Evolutionary conservation across 2,797 vertebrate species (phyloP), one percentile per base, ranked within the genome.

Genomic region (Meriones psammophilus): DNA sequence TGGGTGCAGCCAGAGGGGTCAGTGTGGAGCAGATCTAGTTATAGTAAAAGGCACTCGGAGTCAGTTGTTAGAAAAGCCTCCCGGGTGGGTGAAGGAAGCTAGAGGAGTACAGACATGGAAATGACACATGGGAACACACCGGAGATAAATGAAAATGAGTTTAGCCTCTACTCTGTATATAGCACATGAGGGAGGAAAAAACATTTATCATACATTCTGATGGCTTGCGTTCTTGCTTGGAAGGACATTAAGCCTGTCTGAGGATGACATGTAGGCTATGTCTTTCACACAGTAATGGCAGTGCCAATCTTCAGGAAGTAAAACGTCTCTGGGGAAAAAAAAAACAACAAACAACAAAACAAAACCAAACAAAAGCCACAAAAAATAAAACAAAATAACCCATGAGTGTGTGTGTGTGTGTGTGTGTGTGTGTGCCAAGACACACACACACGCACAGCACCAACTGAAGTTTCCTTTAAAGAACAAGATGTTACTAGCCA

Each of bases 401-500:
- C 56, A 58, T 58, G 42, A 42, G 56, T 56, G 56, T 56, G 56
- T 12, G 56, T 58, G 17, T 15, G 4, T 8, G 4, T 39, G 39
- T 39, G 39, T 39, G 39, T 39, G 39, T 3, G 39, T 3, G 39
- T n/a, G n/a, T n/a, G n/a, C n/a, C n/a, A n/a, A n/a, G n/a, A 68
- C 28, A 33, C 28, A 22, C 71, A 74, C 36, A 24, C 46, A 78
- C 28, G 20, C 30, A 56, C 20, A 36, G 77, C 87, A 64, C 30
- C 33, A 15, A 89, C 88, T 94, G 62, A 56, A 87, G 77, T 93
- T 92, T 50, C 94, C 80, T 92, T 36, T 94, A 92, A 96, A 91
- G 66, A 96, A 62, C 88, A 95, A 95, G 96, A 83, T 96, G 71
- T 81, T 89, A 56, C 50, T 79, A 71, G 56, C 74, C 94, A 73